Base-by-base conservation (phyloP, 2,888 invertebrate genomes). In the Tenodera sinensis region DNA sequence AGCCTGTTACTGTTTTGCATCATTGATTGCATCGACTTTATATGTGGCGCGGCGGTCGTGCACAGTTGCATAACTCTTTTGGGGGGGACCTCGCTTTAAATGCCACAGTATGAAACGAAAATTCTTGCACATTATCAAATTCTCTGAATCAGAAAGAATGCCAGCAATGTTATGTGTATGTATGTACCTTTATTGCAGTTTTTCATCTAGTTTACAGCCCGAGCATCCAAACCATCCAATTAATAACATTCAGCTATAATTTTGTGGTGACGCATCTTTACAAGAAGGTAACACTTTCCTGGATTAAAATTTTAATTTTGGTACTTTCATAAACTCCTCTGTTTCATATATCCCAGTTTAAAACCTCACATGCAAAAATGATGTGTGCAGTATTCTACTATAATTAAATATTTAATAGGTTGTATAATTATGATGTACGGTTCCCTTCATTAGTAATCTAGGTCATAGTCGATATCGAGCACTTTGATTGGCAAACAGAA, bases 1-100 rank as follows among this genome's bases (percentile, higher is more conserved):
- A 85, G 85, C 85, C 34, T 85, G 47, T 85, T 85, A 83, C 83
- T 82, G 87, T 82, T 87, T 34, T 87, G 87, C 87, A 87, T 34
- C 87, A 87, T 87, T 87, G 87, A 87, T 87, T 87, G 83, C 87
- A 83, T 87, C 87, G 87, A 87, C 87, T 87, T 87, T 28, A 86
- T 87, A 87, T 87, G 25, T 71, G 20, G 54, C 30, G 83, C 30
- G 83, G 81, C 71, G 85, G 47, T 84, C 84, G 34, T 28, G 30
- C 15, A 47, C 85, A 85, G 85, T 47, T 85, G 83, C 83, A 82
- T 83, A 82, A 34, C 87, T 83, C 81, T 87, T 87, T 87, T 87
- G 82, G 82, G 54, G 54, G 54, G 25, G 54, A 20, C 20, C 54
- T 71, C 54, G 54, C 54, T 87, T 83, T 87, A 83, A 87, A 87